Percentiles rank a stretch among this genome's conserved stretches.
Conservation (phyloP, 2,797 vertebrate genomes). For the Diglossa cyanea region DNA sequence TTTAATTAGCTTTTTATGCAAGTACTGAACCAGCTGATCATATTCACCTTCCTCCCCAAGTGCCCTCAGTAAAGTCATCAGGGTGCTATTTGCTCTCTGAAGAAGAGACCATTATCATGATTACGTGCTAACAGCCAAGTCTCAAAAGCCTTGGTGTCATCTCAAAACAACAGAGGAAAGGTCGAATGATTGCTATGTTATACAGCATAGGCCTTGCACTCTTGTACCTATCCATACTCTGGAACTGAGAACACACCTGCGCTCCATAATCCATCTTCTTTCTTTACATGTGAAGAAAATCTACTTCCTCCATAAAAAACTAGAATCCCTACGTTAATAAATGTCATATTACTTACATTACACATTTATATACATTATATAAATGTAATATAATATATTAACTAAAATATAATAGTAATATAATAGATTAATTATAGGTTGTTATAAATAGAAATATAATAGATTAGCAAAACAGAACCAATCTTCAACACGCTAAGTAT, state of each 20-base stretch:
- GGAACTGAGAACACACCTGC: neutral
- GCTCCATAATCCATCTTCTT: neutral
- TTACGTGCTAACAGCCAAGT: conserved; percentile 3
- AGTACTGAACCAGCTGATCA: conserved; percentile 30
- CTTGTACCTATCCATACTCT: neutral
- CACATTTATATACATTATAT: neutral
- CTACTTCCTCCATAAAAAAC: neutral
- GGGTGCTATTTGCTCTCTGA: conserved; percentile 19
- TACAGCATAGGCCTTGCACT: neutral
- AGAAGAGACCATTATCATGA: conserved; percentile 20
- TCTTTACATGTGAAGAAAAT: neutral
- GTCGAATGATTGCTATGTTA: fast-evolving
- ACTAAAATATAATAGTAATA: neutral
- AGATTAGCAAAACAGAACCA: neutral
- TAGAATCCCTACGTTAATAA: neutral
- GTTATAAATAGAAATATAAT: neutral
- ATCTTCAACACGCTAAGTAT: neutral
- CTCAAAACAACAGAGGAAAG: neutral
- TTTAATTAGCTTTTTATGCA: conserved; percentile 50
- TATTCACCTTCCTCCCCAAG: conserved; percentile 35
- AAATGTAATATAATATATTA: neutral
- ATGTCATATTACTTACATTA: neutral
- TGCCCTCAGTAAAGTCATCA: conserved; percentile 54
- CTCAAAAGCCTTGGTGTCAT: neutral
- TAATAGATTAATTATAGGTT: neutral